Conservation (phyloP, 2,888 invertebrate genomes). For the Apomyelois bistriatella region DNA sequence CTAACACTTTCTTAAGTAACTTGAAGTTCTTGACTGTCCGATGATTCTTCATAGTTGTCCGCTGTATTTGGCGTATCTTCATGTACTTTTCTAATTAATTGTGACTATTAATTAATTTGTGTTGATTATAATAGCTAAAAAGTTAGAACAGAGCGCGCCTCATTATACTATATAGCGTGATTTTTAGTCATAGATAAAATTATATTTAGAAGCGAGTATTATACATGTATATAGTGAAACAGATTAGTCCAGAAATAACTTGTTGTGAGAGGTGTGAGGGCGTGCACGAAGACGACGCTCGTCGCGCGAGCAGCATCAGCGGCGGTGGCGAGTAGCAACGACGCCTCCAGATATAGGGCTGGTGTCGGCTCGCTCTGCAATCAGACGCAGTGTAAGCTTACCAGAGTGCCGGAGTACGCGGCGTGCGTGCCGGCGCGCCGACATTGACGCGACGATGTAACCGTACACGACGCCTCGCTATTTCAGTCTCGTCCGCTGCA, state of each 20-base stretch:
- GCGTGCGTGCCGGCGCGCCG: constrained; percentile 49
- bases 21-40: neutral
- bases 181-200: constrained; percentile 40
- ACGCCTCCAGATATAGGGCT: constrained; percentile 75
- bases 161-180: constrained; percentile 30
- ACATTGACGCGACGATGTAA: constrained; percentile 77
- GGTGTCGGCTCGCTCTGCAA: constrained; percentile 65
- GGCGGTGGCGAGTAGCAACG: constrained; percentile 40
- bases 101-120: neutral
- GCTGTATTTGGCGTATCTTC: constrained; percentile 24
- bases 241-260: constrained; percentile 71
- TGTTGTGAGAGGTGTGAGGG: constrained; percentile 53
- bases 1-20: constrained; percentile 61
- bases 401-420: constrained; percentile 57
- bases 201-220: constrained; percentile 71
- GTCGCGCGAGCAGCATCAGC: constrained; percentile 45
- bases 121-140: neutral
- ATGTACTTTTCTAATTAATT: neutral
- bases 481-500: constrained; percentile 77
- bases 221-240: constrained; percentile 64
- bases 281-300: constrained; percentile 18
- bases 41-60: constrained; percentile 22
- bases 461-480: constrained; percentile 76
- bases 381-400: constrained; percentile 70
- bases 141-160: neutral